Evolutionary conservation across 2,797 vertebrate genomes (phyloP).

Genomic region (Nothura maculosa): DNA sequence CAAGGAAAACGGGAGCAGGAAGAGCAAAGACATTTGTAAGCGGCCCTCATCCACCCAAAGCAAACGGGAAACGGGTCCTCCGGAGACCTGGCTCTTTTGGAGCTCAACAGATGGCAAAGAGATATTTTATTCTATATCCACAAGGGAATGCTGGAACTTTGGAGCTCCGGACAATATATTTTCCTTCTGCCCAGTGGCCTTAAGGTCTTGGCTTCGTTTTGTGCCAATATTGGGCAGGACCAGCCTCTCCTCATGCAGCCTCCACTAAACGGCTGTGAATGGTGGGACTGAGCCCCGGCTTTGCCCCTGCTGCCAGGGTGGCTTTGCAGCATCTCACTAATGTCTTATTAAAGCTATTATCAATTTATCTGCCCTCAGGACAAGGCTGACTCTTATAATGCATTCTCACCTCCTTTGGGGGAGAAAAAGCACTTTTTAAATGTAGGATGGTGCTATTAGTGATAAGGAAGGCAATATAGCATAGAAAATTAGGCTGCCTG

Average conservation of each 20-base stretch:
- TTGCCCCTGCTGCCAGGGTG: background rate
- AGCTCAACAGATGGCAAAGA: slow-evolving; percentile 36
- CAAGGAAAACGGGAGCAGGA: slow-evolving; percentile 40
- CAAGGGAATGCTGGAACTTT: background rate
- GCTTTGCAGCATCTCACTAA: background rate
- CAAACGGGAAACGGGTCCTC: slow-evolving; percentile 12
- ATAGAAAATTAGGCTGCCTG: background rate
- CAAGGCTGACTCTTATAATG: background rate
- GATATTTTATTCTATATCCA: slow-evolving; percentile 37
- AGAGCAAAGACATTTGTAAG: slow-evolving; percentile 34
- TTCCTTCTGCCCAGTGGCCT: background rate
- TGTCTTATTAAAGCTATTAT: background rate
- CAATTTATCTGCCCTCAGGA: background rate
- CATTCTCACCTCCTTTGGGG: background rate
- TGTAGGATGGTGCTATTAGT: background rate
- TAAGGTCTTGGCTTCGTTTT: background rate
- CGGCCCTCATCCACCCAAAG: background rate
- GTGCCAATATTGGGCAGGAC: background rate
- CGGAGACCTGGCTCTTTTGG: background rate
- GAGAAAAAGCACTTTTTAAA: background rate
- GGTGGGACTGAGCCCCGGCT: background rate
- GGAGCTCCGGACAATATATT: slow-evolving; percentile 23
- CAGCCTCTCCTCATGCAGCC: background rate
- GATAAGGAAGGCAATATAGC: background rate
- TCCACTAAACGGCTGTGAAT: accelerated